Evolutionary conservation across 2,113 vertebrate genomes (phyloP).

Genomic region (Oncorhynchus nerka): DNA sequence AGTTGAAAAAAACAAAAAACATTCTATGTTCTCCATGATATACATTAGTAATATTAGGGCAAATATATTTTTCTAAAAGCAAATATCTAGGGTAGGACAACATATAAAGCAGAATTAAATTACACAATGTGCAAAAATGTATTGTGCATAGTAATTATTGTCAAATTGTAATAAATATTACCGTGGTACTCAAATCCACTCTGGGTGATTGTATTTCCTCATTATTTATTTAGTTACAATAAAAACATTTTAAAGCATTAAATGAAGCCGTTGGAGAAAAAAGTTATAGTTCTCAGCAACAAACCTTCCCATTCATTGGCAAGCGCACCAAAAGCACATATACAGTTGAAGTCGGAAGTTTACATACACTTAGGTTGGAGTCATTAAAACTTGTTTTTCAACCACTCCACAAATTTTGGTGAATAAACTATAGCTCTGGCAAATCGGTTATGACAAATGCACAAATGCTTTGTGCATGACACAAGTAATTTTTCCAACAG

Average conservation of each 20-base stretch:
- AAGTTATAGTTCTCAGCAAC: constrained; percentile 45
- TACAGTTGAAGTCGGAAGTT: neutral
- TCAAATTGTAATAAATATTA: constrained; percentile 71
- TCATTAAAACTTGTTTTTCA: no score
- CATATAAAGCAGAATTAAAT: constrained; percentile 47
- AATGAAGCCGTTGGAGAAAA: constrained; percentile 54
- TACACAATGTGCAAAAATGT: no score
- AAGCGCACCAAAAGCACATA: constrained; percentile 51
- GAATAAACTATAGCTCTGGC: no score
- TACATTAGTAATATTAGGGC: neutral
- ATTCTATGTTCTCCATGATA: constrained; percentile 5
- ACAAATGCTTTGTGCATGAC: no score
- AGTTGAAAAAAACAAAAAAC: constrained; percentile 18
- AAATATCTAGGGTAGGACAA: constrained; percentile 55
- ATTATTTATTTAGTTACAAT: constrained; percentile 65
- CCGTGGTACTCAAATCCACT: constrained; percentile 63
- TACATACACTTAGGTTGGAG: no score
- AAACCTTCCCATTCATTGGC: constrained; percentile 56
- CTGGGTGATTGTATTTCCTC: constrained; percentile 70
- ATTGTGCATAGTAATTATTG: constrained; percentile 69
- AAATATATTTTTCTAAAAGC: constrained; percentile 33
- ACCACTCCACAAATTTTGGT: no score
- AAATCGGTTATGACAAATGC: no score
- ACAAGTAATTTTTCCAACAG: no score
- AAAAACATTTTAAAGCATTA: constrained; percentile 45